Evolutionary conservation across 2,888 invertebrate species (phyloP).

Genomic region (Cheilosia vulpina): DNA sequence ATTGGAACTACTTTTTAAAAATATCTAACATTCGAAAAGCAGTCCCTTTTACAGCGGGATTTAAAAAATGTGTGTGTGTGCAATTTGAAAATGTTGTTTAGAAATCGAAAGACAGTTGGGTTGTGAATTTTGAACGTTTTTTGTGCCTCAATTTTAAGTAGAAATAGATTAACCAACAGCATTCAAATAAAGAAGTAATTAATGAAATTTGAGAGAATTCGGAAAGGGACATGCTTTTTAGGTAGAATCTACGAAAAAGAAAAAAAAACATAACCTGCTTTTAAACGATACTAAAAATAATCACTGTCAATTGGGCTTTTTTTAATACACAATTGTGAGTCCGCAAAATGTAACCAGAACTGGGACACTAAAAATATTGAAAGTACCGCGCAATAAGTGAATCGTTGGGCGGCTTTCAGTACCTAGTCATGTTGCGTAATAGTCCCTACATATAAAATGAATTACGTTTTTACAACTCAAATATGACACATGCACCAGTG

Average conservation of each 20-base stretch:
- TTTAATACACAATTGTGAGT: no score
- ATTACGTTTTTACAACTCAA: no score
- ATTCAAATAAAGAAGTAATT: constrained; percentile 1
- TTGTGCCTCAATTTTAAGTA: not conserved
- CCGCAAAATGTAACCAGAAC: no score
- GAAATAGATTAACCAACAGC: not conserved
- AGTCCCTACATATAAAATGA: no score
- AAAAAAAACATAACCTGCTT: not conserved
- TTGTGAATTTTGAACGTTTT: not conserved
- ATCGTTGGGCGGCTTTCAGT: no score
- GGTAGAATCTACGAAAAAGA: not conserved
- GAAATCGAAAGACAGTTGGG: not conserved
- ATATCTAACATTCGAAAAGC: constrained; percentile 38
- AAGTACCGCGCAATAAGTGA: no score
- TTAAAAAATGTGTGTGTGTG: constrained; percentile 8
- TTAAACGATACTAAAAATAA: no score
- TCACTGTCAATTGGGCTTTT: no score
- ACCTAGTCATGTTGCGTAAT: no score
- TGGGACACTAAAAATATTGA: no score
- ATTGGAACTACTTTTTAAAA: constrained; percentile 62
- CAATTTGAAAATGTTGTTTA: constrained; percentile 13
- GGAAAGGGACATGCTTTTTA: constrained; percentile 15
- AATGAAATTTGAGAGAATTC: constrained; percentile 12
- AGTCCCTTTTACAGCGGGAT: constrained; percentile 25
- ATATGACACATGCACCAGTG: no score